phyloP scores from a whole-genome alignment of 2,113 vertebrate genomes.

The Silurus meridionalis region DNA sequence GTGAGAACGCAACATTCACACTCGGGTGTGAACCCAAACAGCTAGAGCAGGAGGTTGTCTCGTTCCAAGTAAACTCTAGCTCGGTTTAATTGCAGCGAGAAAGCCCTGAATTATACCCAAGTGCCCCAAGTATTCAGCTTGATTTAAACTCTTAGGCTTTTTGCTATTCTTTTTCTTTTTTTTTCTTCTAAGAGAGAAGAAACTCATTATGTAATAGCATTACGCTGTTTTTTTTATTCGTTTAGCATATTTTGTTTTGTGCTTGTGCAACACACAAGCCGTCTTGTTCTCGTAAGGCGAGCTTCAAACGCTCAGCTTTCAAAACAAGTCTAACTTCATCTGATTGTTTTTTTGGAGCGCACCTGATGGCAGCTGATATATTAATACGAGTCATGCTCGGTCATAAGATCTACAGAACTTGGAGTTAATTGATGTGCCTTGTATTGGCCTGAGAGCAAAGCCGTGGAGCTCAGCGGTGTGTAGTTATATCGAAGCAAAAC shows the following conservation, averaged over 20 bases:
- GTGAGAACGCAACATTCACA: not conserved
- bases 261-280: not conserved
- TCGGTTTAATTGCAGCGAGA: not conserved
- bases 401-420: conserved; percentile 27
- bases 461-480: not conserved
- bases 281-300: conserved; percentile 16
- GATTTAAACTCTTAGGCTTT: not conserved
- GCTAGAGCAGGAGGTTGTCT: not conserved
- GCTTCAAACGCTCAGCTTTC: conserved; percentile 20
- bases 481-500: not conserved
- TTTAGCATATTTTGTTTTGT: not conserved
- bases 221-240: not conserved
- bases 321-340: not conserved
- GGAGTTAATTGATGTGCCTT: not conserved
- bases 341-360: not conserved
- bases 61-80: not conserved
- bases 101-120: not conserved
- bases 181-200: not conserved
- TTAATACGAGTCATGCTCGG: conserved; percentile 28
- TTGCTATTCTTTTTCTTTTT: not conserved
- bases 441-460: not conserved
- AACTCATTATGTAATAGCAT: not conserved
- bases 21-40: not conserved
- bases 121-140: not conserved
- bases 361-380: conserved; percentile 2